A percentile compares a stretch with the other conserved stretches of the same genome.
Evolutionary conservation across 2,797 vertebrate species (phyloP).

Genomic region (Cottoperca gobio): DNA sequence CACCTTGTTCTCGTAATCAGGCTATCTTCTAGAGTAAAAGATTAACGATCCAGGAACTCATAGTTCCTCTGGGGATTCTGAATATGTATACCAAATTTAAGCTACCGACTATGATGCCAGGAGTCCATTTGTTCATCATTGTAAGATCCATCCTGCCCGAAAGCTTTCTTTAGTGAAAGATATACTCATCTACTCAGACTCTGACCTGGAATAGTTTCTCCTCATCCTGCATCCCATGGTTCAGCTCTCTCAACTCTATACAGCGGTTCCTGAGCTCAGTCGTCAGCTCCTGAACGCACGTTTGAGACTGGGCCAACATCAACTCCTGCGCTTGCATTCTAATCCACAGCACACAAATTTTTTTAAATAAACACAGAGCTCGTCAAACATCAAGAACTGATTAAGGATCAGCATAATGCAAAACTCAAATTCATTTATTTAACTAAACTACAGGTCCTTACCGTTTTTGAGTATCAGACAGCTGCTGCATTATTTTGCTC

Average conservation of each 20-base stretch:
- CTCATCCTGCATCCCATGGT: conserved; percentile 67
- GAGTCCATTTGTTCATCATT: neutral
- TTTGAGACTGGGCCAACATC: conserved; percentile 81
- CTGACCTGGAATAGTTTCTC: conserved; percentile 82
- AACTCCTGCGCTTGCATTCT: conserved; percentile 79
- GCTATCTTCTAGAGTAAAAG: neutral
- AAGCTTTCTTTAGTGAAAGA: neutral
- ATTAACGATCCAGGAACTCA: neutral
- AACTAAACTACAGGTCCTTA: conserved; percentile 77
- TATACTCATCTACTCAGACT: neutral
- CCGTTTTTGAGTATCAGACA: conserved; percentile 86
- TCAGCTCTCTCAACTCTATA: conserved; percentile 80
- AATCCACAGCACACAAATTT: conserved; percentile 4
- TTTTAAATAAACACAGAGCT: neutral
- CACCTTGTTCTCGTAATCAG: neutral
- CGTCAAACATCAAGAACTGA: conserved; percentile 2
- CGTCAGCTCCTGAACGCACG: conserved; percentile 85
- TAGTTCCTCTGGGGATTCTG: neutral
- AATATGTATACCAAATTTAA: neutral
- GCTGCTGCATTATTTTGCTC: conserved; percentile 84
- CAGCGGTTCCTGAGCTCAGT: conserved; percentile 84
- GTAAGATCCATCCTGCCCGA: neutral
- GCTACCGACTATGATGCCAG: neutral
- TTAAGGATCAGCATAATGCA: neutral
- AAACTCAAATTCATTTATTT: rapidly evolving